These are phyloP conservation scores for Tetranychus truncatus DNA, from an alignment of 2,888 invertebrate genomes.

Conservation along the genomic window DNA sequence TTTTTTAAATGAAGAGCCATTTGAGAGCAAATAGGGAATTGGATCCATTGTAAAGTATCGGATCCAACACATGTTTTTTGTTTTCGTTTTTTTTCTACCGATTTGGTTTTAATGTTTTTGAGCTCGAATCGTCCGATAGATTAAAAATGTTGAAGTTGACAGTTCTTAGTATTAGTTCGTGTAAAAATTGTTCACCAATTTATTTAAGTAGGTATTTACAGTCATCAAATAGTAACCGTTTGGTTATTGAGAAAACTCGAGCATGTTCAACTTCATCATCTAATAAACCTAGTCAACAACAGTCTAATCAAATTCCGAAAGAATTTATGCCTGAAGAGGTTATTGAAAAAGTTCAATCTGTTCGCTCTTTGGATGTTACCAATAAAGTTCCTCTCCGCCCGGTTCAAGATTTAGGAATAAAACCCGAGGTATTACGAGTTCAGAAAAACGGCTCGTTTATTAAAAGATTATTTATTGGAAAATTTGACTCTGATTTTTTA, in stretches of 20 bases:
- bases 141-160: neutral
- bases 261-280: no score
- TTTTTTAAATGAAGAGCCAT: neutral
- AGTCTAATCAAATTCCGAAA: neutral
- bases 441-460: conserved; percentile 20
- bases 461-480: conserved; percentile 18
- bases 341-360: conserved; percentile 3
- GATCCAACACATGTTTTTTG: neutral
- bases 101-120: neutral
- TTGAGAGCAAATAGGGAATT: neutral
- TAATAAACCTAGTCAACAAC: neutral
- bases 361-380: neutral
- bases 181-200: neutral
- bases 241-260: neutral
- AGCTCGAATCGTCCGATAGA: neutral
- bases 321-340: conserved; percentile 2
- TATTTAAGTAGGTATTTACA: neutral
- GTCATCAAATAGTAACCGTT: neutral
- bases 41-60: neutral
- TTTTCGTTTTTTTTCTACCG: neutral
- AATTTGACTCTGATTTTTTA: conserved; percentile 22
- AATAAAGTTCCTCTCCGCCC: neutral
- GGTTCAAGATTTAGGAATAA: conserved; percentile 11
- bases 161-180: neutral
- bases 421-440: conserved; percentile 11